phyloP scores from a whole-genome alignment of 2,797 vertebrate genomes.

The Falco rusticolus region DNA sequence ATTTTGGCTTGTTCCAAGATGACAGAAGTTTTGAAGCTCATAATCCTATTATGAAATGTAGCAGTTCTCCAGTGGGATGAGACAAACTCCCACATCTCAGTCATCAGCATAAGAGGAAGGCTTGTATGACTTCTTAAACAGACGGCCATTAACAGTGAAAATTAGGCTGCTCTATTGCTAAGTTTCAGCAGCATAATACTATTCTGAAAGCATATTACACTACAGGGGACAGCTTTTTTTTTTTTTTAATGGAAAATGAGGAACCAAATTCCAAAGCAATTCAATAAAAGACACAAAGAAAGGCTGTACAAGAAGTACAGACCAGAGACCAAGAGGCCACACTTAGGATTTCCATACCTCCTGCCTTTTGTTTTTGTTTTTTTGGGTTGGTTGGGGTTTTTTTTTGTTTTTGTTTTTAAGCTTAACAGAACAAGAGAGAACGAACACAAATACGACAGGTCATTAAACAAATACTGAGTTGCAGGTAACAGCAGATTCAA shows the following conservation, averaged over 20 bases:
- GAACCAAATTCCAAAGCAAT: not conserved
- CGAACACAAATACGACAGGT: not conserved
- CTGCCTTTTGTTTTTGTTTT: accelerated
- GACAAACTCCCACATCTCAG: slow-evolving; percentile 12
- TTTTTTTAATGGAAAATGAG: not conserved
- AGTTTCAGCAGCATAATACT: not conserved
- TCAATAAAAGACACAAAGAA: not conserved
- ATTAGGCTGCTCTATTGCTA: not conserved
- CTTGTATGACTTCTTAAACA: not conserved
- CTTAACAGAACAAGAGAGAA: not conserved
- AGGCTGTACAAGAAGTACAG: not conserved
- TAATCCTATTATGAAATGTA: not conserved
- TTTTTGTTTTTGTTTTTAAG: not conserved
- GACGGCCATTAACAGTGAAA: not conserved
- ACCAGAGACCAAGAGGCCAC: not conserved
- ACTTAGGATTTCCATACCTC: not conserved
- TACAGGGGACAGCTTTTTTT: not conserved
- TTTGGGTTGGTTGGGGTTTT: too few relatives aligned
- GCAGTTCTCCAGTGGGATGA: not conserved
- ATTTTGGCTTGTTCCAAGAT: not conserved
- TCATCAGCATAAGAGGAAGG: not conserved
- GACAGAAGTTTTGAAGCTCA: not conserved
- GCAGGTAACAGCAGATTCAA: not conserved
- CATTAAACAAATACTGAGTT: not conserved
- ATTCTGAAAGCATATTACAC: not conserved